phyloP scores from a whole-genome alignment of 2,797 vertebrate genomes.

The Sebastes matsubarae region DNA sequence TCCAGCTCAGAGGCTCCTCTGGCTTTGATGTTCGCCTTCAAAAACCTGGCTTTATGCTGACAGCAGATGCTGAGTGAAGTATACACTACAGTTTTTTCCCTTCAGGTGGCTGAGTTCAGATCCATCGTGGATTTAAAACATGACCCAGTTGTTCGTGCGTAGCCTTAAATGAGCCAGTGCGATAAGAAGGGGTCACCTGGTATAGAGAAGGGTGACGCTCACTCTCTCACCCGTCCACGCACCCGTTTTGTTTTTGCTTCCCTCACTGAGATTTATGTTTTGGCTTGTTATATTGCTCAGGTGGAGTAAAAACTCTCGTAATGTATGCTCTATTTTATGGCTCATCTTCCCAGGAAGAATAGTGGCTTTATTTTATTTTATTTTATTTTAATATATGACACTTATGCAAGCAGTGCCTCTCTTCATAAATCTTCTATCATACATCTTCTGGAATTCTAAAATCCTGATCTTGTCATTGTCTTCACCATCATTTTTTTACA shows the following conservation, averaged over 20 bases:
- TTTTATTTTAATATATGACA: not conserved
- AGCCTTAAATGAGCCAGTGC: constrained; percentile 37
- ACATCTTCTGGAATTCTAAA: not conserved
- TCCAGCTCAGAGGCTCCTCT: constrained; percentile 67
- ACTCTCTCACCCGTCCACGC: constrained; percentile 8
- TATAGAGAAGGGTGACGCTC: constrained; percentile 3
- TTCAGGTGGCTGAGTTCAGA: constrained; percentile 56
- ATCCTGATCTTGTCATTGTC: not conserved
- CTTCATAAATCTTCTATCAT: not conserved
- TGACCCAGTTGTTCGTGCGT: constrained; percentile 50
- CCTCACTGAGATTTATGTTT: constrained; percentile 6
- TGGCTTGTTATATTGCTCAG: constrained; percentile 41
- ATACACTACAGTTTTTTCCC: constrained; percentile 41
- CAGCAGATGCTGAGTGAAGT: constrained; percentile 75
- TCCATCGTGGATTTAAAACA: constrained; percentile 44
- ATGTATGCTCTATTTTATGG: constrained; percentile 51
- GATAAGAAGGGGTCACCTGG: constrained; percentile 46
- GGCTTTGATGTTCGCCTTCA: constrained; percentile 79
- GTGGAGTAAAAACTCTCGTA: constrained; percentile 36
- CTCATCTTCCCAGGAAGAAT: constrained; percentile 45
- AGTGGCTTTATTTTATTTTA: constrained; percentile 4
- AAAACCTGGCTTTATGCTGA: constrained; percentile 76
- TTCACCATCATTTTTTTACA: too few relatives aligned
- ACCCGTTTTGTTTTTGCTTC: not conserved
- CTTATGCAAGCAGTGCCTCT: not conserved